Conservation (phyloP, 2,797 vertebrate genomes). For the Phaenicophaeus curvirostris region DNA sequence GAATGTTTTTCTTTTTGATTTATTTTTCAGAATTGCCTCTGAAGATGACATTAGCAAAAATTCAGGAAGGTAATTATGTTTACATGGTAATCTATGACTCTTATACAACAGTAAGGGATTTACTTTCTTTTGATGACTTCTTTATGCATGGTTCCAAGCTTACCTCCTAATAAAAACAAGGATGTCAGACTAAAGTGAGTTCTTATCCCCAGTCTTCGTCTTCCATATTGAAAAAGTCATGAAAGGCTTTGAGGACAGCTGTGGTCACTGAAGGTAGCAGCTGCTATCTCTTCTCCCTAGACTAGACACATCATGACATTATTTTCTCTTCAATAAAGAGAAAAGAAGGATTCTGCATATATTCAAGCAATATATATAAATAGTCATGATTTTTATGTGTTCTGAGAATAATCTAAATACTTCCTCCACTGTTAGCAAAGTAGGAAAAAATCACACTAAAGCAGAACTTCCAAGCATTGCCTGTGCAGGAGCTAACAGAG, state of each 20-base stretch:
- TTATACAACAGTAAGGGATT: background rate
- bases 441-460: background rate
- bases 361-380: background rate
- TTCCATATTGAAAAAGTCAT: background rate
- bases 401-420: background rate
- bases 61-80: constrained; percentile 55
- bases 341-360: background rate
- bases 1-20: background rate
- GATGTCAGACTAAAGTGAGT: background rate
- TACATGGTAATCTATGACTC: background rate
- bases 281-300: background rate
- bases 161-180: background rate
- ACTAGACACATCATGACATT: background rate
- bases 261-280: background rate
- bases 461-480: background rate
- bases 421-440: background rate
- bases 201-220: background rate
- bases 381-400: background rate
- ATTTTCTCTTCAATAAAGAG: background rate
- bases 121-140: background rate
- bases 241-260: background rate
- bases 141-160: background rate
- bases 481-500: background rate
- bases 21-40: constrained; percentile 52
- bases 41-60: background rate